phyloP scores from a whole-genome alignment of 2,888 invertebrate species.

The Apotomis turbidana region DNA sequence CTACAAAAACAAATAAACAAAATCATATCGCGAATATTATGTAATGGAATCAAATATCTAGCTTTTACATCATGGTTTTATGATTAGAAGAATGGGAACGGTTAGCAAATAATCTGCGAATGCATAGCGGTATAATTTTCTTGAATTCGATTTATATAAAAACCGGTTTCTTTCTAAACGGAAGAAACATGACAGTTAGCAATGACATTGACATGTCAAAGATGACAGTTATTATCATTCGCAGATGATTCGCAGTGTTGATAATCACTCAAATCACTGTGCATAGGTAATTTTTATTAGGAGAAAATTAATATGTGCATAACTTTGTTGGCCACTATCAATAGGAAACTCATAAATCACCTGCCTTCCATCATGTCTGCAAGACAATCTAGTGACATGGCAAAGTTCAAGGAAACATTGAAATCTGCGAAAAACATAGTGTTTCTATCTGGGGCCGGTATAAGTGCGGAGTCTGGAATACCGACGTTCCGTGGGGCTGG shows the following conservation, averaged over 20 bases:
- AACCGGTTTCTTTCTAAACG: too few species aligned
- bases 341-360: constrained; percentile 41
- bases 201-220: neutral
- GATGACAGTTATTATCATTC: constrained; percentile 7
- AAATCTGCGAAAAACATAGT: constrained; percentile 86
- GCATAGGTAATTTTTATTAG: constrained; percentile 8
- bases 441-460: constrained; percentile 90
- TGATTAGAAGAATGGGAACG: too few species aligned
- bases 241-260: neutral
- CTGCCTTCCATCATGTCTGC: constrained; percentile 51
- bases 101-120: too few species aligned
- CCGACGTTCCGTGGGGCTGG: constrained; percentile 94
- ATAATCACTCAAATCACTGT: neutral
- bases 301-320: constrained; percentile 51
- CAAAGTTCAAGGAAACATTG: constrained; percentile 83
- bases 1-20: too few species aligned
- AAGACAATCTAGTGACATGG: constrained; percentile 70
- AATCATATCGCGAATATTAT: too few species aligned
- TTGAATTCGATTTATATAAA: too few species aligned
- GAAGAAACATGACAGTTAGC: too few species aligned
- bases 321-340: constrained; percentile 51
- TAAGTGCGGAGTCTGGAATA: constrained; percentile 93
- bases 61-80: too few species aligned
- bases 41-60: too few species aligned
- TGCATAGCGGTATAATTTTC: too few species aligned